These are phyloP conservation scores for Perognathus longimembris DNA, from an alignment of 2,113 vertebrate species.

Conservation along the genomic window DNA sequence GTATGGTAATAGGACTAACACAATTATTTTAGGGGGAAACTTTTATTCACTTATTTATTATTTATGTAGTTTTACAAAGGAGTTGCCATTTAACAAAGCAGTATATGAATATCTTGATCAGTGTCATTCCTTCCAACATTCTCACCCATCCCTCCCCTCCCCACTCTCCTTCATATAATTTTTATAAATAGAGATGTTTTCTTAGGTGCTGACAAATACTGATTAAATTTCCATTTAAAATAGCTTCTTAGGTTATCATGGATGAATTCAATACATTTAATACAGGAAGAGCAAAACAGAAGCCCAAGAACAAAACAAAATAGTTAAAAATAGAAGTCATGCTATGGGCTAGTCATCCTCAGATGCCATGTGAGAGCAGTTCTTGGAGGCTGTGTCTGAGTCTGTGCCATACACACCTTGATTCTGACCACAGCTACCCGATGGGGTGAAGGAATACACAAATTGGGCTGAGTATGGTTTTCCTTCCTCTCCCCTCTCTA, in stretches of 20 bases:
- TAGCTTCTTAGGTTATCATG: neutral
- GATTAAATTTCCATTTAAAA: neutral
- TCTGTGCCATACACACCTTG: neutral
- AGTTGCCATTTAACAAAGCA: too few relatives aligned
- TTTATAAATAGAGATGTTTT: conserved; percentile 6
- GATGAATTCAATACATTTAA: conserved; percentile 25
- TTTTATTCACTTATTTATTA: too few relatives aligned
- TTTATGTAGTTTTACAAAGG: too few relatives aligned
- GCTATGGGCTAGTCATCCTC: neutral
- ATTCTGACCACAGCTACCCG: neutral
- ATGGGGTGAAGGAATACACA: neutral
- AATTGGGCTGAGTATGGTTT: neutral
- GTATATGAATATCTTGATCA: too few relatives aligned
- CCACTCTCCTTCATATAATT: neutral
- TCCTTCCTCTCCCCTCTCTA: neutral
- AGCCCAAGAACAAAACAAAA: neutral
- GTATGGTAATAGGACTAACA: neutral
- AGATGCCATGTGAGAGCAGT: neutral
- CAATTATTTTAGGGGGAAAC: neutral
- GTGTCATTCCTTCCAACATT: too few relatives aligned
- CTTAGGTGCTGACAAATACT: neutral
- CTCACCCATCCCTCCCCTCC: too few relatives aligned
- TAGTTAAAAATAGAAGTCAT: neutral
- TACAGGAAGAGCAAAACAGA: conserved; percentile 17
- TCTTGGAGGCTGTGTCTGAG: neutral